Base-by-base conservation (phyloP, 2,888 invertebrate species). In the Andrena haemorrhoa region DNA sequence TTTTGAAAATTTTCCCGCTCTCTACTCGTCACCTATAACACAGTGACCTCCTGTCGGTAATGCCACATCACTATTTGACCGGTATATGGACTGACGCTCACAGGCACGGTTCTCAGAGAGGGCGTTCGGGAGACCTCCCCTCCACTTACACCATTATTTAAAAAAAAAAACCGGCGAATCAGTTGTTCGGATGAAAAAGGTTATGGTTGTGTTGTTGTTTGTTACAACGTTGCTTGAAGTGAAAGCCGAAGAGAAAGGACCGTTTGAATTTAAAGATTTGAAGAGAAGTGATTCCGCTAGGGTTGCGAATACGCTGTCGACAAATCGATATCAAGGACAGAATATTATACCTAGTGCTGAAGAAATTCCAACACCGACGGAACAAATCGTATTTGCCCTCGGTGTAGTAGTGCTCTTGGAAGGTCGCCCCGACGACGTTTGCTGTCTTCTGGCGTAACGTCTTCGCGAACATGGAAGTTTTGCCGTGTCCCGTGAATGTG, bases 401-500 rank as follows among this genome's bases (percentile, higher is more conserved):
- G 29, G 51, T n/a, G n/a, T 33, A 12, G 12, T 29, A 16, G 35
- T 20, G 26, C 53, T 64, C 56, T 35, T 31, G 47, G 64, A 75
- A 76, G 58, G 33, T 53, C 69, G 65, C 49, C 26, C 12, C 60
- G 63, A 51, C 51, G 53, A 56, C 49, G 49, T 86, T 73, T 70
- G 68, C 35, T 53, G 60, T 61, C 20, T 63, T 26, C n/a, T 41
- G 49, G 63, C 56, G 16, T 8, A 74, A 73, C 60, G 23, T 74
- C 53, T 63, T 47, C 75, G 95, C 16, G 92, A 96, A 95, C 94
- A 97, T 97, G 97, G 97, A 97, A 95, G 96, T 97, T 94, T 95
- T 97, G 94, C 96, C 97, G 94, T 96, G 97, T 94, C 96, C 96
- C 94, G 97, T 96, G 94, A 96, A 95, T 94, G 96, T 96, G 94